Evolutionary conservation across 2,113 vertebrate species (phyloP), one percentile per base, ranked within the genome.

Genomic region (Pseudorectes ferrugineus): DNA sequence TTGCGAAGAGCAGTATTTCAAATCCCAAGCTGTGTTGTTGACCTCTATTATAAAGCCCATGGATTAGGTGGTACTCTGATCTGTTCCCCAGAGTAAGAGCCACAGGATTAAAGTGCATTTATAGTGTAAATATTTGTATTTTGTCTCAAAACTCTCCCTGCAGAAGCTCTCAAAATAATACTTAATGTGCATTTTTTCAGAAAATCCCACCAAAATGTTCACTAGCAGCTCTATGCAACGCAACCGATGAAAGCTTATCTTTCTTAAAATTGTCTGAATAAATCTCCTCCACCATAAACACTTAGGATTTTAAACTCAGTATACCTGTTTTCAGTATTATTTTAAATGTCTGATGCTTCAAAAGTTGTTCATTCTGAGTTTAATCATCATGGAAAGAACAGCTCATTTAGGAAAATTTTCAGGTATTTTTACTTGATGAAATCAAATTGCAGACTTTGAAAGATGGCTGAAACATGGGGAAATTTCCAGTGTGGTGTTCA

Each of bases 31-130:
- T 75, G 31, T 85, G 36, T 26, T 72, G 33, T 61, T 93, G 74
- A 90, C 62, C 71, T 92, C 49, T 82, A 6, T 67, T 67, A 33
- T 66, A 90, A 92, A 88, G 46, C 45, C 48, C 12, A 5, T 35
- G n/a, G 78, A 76, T 93, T 92, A 92, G 49, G 66, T 85, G 71
- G 2, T 76, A 57, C 82, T 89, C 65, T 92, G 81, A 94, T 89
- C 62, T 68, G 31, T 73, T 82, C 78, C 78, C n/a, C 42, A 59
- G 29, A 91, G 20, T 40, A 48, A 85, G 42, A 85, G 25, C 45
- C 9, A 6, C 18, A 63, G 38, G 73, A 81, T 93, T 89, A 55
- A 85, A 92, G 12, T 82, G 45, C 49, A 85, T 92, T 89, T 93
- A 14, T 52, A 72, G 19, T 79, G 31, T 75, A 82, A 93, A 88